phyloP scores from a whole-genome alignment of 1,140 invertebrate species.

The Ditylenchus dipsaci region DNA sequence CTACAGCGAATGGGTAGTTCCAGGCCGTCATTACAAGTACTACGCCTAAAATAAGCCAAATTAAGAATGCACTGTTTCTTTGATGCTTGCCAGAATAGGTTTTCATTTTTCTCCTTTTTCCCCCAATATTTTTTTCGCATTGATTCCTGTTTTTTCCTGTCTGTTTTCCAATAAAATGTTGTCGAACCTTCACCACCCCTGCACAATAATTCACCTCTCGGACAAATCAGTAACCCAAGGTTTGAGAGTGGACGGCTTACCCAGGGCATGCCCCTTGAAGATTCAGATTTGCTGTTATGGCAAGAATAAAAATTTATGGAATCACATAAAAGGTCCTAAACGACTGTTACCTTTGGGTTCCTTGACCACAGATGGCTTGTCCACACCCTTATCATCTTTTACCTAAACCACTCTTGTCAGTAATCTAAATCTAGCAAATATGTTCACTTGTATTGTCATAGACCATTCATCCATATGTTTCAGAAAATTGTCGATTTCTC shows the following conservation, averaged over 20 bases:
- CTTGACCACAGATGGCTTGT: constrained; percentile 31
- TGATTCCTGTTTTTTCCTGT: no score
- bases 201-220: no score
- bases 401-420: constrained; percentile 33
- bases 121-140: no score
- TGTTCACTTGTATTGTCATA: neutral
- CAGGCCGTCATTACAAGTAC: constrained; percentile 71
- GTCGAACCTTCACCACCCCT: no score
- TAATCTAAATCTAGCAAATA: constrained; percentile 14
- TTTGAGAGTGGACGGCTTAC: no score
- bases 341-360: constrained; percentile 31
- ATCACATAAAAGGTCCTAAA: neutral
- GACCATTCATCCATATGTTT: constrained; percentile 8
- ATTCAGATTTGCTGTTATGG: neutral
- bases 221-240: no score
- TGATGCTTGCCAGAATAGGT: no score
- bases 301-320: neutral
- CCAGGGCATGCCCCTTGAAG: no score
- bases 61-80: no score
- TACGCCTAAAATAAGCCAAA: constrained; percentile 22
- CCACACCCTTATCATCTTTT: constrained; percentile 20
- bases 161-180: no score
- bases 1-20: constrained; percentile 93
- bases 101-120: no score
- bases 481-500: neutral